Evolutionary conservation across 2,797 vertebrate species (phyloP), one percentile per base, ranked within the genome.

Genomic region (Enteromius treurensis): DNA sequence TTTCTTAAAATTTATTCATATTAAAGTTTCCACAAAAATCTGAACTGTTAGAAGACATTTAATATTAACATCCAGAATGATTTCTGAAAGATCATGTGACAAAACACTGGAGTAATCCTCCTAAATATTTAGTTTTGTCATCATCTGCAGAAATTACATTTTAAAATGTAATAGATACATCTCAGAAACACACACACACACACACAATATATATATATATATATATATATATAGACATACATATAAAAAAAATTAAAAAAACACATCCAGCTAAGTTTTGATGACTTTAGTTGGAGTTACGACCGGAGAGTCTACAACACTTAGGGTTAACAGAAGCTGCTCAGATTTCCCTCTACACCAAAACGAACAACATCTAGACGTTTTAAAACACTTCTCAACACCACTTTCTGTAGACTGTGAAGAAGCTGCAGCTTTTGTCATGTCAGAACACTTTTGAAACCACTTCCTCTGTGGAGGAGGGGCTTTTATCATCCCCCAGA

Each of bases 361-460:
- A 80, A 29, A 42, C 1, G 17, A 71, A 62, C 51, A 32, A 7
- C 79, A 62, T 62, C 19, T 49, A 49, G 55, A 81, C 58, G 10
- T 49, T 26, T 49, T 4, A 49, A 51, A 49, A 64, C 21, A 17
- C 40, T 47, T 81, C 40, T 23, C 3, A 11, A 62, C 53, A 60
- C 19, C 5, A 10, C 53, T 34, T 40, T 47, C 79, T 86, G 81
- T 90, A 91, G 92, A 87, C 82, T 62, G 0, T 76, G 60, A 4
- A 55, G 71, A 67, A n/a, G 9, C 23, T 67, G 80, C 64, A 68
- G 23, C 58, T 74, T 82, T 76, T 77, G 62, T 77, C 73, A n/a
- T 45, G 60, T 82, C 73, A 82, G 62, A 58, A 53, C 80, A 82
- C 60, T 76, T 76, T 82, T 19, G 0, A 45, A 82, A 82, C 73